Evolutionary conservation across 2,888 invertebrate genomes (phyloP).

Genomic region (Drosophila neoperkinsi): DNA sequence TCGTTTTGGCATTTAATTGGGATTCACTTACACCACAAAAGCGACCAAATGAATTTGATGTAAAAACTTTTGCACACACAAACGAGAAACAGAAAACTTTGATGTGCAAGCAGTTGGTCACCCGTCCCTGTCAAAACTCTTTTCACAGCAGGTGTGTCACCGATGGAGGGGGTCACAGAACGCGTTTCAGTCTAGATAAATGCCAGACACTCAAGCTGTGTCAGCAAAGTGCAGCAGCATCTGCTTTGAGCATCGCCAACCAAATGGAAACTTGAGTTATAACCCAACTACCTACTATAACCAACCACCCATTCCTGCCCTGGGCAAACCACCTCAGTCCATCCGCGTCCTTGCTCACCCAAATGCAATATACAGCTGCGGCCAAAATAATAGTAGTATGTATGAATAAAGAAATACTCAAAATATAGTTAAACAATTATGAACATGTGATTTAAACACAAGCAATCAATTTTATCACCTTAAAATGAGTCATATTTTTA

Average conservation of each 20-base stretch:
- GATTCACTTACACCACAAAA: slow-evolving; percentile 65
- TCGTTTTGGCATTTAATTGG: slow-evolving; percentile 74
- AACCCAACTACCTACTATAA: neutral
- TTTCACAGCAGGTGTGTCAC: slow-evolving; percentile 60
- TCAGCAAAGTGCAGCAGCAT: slow-evolving; percentile 47
- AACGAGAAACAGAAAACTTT: slow-evolving; percentile 38
- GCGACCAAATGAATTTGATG: slow-evolving; percentile 76
- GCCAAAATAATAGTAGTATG: neutral
- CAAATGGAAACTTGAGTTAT: slow-evolving; percentile 28
- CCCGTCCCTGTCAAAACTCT: neutral
- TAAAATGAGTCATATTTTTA: neutral
- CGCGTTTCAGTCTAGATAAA: slow-evolving; percentile 69
- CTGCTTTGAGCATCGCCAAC: slow-evolving; percentile 23
- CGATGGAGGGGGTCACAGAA: slow-evolving; percentile 17
- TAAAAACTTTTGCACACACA: slow-evolving; percentile 60
- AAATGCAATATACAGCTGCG: neutral
- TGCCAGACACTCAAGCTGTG: slow-evolving; percentile 70
- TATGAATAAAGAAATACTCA: neutral
- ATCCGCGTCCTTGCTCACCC: neutral
- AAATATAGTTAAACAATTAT: neutral
- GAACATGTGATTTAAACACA: neutral
- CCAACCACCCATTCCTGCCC: neutral
- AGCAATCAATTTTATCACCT: neutral
- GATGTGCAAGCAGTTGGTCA: slow-evolving; percentile 37
- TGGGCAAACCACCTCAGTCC: neutral